phyloP scores from a whole-genome alignment of 2,797 vertebrate species.

The Peromyscus aztecus region DNA sequence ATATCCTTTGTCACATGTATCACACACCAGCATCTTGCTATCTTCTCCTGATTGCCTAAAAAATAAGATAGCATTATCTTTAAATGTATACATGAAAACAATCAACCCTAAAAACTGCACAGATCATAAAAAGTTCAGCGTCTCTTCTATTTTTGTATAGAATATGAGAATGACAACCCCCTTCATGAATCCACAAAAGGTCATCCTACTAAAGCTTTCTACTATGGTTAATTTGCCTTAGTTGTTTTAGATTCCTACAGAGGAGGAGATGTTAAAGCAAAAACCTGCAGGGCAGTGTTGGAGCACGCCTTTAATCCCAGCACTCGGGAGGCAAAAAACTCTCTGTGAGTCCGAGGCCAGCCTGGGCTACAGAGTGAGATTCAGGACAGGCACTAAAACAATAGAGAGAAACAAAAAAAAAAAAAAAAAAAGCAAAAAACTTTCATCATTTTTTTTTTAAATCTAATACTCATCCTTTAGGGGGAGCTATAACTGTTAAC shows the following conservation, averaged over 20 bases:
- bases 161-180: neutral
- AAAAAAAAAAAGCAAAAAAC: no score
- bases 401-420: no score
- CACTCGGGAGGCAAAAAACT: no score
- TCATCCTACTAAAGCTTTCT: neutral
- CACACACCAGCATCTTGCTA: conserved; percentile 99
- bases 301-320: no score
- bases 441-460: neutral
- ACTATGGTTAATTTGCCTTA: neutral
- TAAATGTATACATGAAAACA: conserved; percentile 53
- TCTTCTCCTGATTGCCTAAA: conserved; percentile 98
- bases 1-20: conserved; percentile 99
- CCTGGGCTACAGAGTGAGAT: no score
- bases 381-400: no score
- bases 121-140: neutral
- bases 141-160: neutral
- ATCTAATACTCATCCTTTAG: neutral
- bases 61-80: conserved; percentile 76
- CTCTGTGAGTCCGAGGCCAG: no score
- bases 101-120: conserved; percentile 31
- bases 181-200: neutral
- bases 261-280: neutral
- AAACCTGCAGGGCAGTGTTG: neutral
- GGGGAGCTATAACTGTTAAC: neutral
- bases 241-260: neutral